Conservation (phyloP, 2,113 vertebrate genomes). For the Pseudopodoces humilis region DNA sequence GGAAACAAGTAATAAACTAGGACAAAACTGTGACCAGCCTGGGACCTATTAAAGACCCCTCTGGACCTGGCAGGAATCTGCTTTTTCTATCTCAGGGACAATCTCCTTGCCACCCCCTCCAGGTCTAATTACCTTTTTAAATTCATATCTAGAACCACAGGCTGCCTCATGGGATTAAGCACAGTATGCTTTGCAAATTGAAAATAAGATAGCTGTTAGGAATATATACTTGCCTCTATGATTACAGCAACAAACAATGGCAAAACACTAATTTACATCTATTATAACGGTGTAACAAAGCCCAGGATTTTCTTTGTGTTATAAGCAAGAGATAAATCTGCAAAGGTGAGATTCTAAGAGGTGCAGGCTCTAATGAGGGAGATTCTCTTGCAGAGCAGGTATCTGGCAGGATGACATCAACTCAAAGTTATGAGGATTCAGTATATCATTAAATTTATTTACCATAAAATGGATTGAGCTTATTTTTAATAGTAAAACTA, state of each 20-base stretch:
- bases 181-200: slow-evolving; percentile 86
- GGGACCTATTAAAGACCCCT: slow-evolving; percentile 73
- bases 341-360: slow-evolving; percentile 59
- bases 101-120: slow-evolving; percentile 28
- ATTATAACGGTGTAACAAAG: slow-evolving; percentile 71
- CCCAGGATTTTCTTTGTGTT: slow-evolving; percentile 25
- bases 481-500: neutral
- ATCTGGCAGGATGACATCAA: slow-evolving; percentile 11
- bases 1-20: slow-evolving; percentile 57
- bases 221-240: slow-evolving; percentile 77
- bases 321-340: slow-evolving; percentile 45
- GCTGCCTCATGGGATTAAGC: slow-evolving; percentile 82
- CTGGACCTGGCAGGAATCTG: slow-evolving; percentile 69
- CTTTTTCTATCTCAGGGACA: slow-evolving; percentile 69
- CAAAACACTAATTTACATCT: slow-evolving; percentile 84
- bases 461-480: slow-evolving; percentile 5
- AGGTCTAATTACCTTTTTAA: slow-evolving; percentile 88
- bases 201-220: slow-evolving; percentile 88
- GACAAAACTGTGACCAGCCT: slow-evolving; percentile 54
- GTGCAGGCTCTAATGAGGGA: slow-evolving; percentile 22
- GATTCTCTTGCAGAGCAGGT: neutral
- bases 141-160: slow-evolving; percentile 82
- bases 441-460: slow-evolving; percentile 55
- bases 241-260: slow-evolving; percentile 79
- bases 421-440: slow-evolving; percentile 35